phyloP scores from a whole-genome alignment of 2,797 vertebrate species.

The Clarias fuscus region DNA sequence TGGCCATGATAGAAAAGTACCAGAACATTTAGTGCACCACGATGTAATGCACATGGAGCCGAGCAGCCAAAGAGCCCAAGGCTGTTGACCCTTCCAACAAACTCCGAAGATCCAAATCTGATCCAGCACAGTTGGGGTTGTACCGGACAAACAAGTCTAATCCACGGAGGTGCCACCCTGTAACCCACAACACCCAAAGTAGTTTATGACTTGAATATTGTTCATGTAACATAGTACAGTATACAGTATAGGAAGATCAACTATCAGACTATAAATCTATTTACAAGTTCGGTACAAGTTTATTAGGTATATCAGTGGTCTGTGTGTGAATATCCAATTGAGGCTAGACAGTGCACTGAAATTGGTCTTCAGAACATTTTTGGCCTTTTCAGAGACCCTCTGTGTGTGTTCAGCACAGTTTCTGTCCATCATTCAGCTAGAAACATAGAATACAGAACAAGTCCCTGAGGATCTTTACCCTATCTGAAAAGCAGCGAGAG shows the following conservation, averaged over 20 bases:
- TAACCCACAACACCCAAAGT: no score
- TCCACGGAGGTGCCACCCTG: no score
- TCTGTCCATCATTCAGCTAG: conserved; percentile 43
- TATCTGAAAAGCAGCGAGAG: conserved; percentile 20
- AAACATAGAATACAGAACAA: conserved; percentile 34
- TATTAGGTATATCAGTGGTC: neutral
- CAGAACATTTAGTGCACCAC: no score
- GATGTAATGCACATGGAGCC: no score
- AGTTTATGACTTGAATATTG: neutral
- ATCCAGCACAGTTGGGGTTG: no score
- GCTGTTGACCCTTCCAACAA: no score
- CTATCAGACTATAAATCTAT: neutral
- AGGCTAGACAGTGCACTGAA: neutral
- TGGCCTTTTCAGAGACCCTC: neutral
- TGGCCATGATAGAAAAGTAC: no score
- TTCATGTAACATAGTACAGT: neutral
- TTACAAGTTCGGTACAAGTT: neutral
- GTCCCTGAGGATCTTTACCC: conserved; percentile 26
- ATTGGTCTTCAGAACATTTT: neutral
- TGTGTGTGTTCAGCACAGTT: conserved; percentile 9
- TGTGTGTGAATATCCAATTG: conserved; percentile 1
- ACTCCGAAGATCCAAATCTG: no score
- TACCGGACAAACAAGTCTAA: no score
- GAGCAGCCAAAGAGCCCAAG: no score
- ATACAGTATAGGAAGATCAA: neutral